A percentile compares a stretch with the other conserved stretches of the same genome.
phyloP scores from a whole-genome alignment of 1,140 invertebrate genomes.

The Ceratitis capitata region DNA sequence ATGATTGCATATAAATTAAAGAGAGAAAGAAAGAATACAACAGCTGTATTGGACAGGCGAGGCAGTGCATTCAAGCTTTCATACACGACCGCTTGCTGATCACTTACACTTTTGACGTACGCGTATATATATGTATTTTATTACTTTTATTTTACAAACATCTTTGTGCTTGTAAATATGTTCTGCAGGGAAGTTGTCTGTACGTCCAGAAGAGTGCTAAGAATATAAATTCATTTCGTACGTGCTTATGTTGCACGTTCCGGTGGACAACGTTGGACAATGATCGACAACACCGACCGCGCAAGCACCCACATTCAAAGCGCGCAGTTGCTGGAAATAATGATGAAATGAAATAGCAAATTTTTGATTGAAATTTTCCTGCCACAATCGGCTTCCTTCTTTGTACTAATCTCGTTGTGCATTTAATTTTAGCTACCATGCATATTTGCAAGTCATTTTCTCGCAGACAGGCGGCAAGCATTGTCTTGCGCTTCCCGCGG shows the following conservation, averaged over 20 bases:
- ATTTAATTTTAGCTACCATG: background rate
- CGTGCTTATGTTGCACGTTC: conserved; percentile 20
- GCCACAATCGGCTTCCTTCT: too few relatives aligned
- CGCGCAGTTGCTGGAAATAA: background rate
- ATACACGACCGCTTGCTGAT: background rate
- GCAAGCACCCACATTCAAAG: background rate
- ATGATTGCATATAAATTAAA: background rate
- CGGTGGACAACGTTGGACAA: background rate
- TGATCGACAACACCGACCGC: background rate
- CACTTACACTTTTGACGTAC: background rate
- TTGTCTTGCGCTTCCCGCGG: conserved; percentile 14
- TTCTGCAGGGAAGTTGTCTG: background rate
- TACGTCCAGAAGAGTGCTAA: background rate
- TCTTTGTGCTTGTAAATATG: background rate
- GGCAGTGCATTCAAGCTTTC: background rate
- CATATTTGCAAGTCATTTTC: conserved; percentile 30
- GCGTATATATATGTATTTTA: background rate
- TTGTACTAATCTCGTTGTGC: background rate
- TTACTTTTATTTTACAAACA: background rate
- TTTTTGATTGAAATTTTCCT: background rate
- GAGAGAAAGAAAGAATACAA: background rate
- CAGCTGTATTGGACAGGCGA: background rate
- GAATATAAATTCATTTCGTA: conserved; percentile 24
- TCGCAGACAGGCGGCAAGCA: too few relatives aligned
- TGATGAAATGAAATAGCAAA: background rate